Percentiles rank a stretch among this genome's conserved stretches.
Evolutionary conservation across 2,797 vertebrate species (phyloP).

Genomic region (Jordanella pulchra): DNA sequence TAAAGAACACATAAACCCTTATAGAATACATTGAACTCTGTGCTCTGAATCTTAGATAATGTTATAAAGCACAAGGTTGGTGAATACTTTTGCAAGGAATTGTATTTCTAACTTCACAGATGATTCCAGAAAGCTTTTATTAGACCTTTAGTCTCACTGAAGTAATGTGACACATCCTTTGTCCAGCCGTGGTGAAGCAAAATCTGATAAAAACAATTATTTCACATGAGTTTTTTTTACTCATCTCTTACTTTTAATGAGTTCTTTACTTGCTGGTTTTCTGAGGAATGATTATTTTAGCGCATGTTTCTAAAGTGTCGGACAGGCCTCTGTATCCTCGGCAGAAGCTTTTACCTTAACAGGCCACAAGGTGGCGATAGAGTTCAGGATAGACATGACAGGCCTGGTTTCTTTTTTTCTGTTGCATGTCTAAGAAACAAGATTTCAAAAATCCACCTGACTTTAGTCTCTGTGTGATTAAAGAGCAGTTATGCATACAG

Average conservation of each 20-base stretch:
- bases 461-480: conserved; percentile 47
- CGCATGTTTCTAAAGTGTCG: background rate
- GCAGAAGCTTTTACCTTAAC: background rate
- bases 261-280: background rate
- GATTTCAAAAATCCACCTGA: conserved; percentile 7
- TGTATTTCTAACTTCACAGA: no score
- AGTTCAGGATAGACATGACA: conserved; percentile 39
- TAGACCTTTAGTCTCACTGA: background rate
- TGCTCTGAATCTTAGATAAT: background rate
- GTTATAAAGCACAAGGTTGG: background rate
- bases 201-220: background rate
- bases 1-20: background rate
- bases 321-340: background rate
- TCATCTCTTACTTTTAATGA: background rate
- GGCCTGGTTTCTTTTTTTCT: conserved; percentile 11
- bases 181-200: background rate
- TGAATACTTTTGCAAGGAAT: background rate
- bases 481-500: conserved; percentile 44
- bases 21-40: background rate
- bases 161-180: background rate
- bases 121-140: background rate
- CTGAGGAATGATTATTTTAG: background rate
- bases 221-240: background rate
- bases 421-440: background rate
- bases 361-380: conserved; percentile 60